Base-by-base conservation (phyloP, 2,113 vertebrate genomes). In the Paradoxurus hermaphroditus region DNA sequence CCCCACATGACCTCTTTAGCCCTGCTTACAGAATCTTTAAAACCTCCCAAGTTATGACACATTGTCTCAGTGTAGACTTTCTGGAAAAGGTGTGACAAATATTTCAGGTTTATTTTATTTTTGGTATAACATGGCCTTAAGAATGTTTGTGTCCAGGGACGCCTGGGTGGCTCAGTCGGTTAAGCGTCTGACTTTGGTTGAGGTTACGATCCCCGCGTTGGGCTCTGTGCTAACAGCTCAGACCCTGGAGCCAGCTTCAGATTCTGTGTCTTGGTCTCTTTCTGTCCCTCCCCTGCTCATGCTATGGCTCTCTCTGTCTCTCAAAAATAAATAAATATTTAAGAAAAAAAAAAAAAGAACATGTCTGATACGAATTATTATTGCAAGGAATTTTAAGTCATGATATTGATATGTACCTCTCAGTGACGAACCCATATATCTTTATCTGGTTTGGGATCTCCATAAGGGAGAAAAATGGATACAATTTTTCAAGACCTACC, bases 61-160 rank as follows among this genome's bases (percentile, higher is more conserved):
- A 36, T 51, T 88, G 11, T 86, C 27, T 81, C 29, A 21, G 16
- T 56, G 68, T 90, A 84, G 51, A 84, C 34, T 92, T 96, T 67
- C 73, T 95, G 53, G 21, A 19, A 67, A 86, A 77, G 34, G 62
- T 31, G 36, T 49, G 23, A 70, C 36, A 85, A 59, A 78, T 78
- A 91, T 72, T 88, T 97, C 62, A 85, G 70, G 34, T 44, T 90
- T 77, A 78, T 68, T 95, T 84, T 88, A 88, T 86, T 85, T 95
- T 82, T 95, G 65, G n/a, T 39, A 85, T 93, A 90, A 97, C 59
- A n/a, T 8, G 49, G 15, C 34, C 89, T 92, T 68, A 27, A 62
- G 34, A 70, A 73, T 12, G 5, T 79, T 51, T 93, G 51, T 56
- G 56, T 85, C 56, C 56, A 59, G 56, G 21, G 56, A 21, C 21